These are phyloP conservation scores for Aproaerema taeniolella DNA, from an alignment of 2,888 invertebrate species.

Conservation along the genomic window DNA sequence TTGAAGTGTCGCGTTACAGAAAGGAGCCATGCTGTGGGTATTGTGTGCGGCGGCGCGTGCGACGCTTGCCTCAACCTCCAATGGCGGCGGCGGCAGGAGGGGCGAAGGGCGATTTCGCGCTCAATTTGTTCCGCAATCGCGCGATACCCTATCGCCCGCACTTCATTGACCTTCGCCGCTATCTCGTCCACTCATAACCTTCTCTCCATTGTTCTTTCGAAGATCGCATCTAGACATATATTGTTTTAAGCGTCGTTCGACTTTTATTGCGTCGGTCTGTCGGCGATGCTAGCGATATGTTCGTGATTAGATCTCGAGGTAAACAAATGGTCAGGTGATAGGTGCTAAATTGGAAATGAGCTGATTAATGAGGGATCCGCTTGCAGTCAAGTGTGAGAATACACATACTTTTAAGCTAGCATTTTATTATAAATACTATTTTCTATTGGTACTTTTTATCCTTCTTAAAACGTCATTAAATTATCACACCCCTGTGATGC, in stretches of 20 bases:
- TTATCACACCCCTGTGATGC: no score
- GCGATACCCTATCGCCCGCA: constrained; percentile 30
- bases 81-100: constrained; percentile 18
- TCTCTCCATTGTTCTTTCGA: constrained; percentile 4
- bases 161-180: constrained; percentile 15
- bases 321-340: constrained; percentile 9
- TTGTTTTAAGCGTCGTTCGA: constrained; percentile 2
- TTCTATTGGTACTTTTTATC: no score
- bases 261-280: constrained; percentile 1
- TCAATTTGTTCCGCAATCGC: constrained; percentile 52
- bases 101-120: constrained; percentile 41
- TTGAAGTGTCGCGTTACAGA: constrained; percentile 42
- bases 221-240: constrained; percentile 4
- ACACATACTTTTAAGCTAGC: no score
- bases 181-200: constrained; percentile 2
- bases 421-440: no score
- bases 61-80: constrained; percentile 22
- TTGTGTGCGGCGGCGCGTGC: constrained; percentile 51
- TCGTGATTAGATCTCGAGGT: constrained; percentile 7
- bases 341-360: constrained; percentile 13
- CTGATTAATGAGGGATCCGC: constrained; percentile 7
- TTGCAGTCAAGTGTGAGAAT: no score
- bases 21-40: constrained; percentile 24
- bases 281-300: constrained; percentile 2
- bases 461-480: no score